A percentile compares a stretch with the other conserved stretches of the same genome.
Conservation (phyloP, 1,140 invertebrate genomes). For the Catajapyx aquilonaris region DNA sequence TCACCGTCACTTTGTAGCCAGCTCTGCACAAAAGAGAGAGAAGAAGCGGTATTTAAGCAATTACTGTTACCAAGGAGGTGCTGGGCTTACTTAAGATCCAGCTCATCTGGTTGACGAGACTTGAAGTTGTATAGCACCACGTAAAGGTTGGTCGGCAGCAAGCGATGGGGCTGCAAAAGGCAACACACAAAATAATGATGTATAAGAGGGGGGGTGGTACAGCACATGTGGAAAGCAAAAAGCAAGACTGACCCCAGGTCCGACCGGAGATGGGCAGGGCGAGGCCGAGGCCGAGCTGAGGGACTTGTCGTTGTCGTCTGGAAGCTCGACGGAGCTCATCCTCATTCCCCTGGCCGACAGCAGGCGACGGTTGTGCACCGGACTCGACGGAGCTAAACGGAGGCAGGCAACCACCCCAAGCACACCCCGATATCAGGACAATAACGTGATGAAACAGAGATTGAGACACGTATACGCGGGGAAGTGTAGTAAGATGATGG, state of each 20-base stretch:
- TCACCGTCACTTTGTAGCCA: conserved; percentile 84
- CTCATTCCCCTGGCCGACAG: conserved; percentile 57
- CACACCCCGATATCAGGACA: too few relatives aligned
- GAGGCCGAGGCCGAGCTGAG: conserved; percentile 76
- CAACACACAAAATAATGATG: not conserved
- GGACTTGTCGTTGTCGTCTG: conserved; percentile 77
- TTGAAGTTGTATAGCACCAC: conserved; percentile 91
- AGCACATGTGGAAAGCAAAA: too few relatives aligned
- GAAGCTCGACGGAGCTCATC: conserved; percentile 78
- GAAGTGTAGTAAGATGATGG: too few relatives aligned
- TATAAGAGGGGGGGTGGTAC: too few relatives aligned
- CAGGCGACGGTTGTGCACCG: conserved; percentile 52
- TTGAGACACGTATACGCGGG: too few relatives aligned
- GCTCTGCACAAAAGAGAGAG: conserved; percentile 31
- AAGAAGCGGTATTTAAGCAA: not conserved
- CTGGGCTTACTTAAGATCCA: conserved; percentile 60
- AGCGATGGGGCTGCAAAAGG: conserved; percentile 34
- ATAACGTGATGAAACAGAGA: too few relatives aligned
- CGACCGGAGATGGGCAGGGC: conserved; percentile 69
- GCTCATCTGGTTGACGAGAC: conserved; percentile 74
- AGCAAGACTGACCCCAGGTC: too few relatives aligned
- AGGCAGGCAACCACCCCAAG: not conserved
- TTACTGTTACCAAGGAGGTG: not conserved
- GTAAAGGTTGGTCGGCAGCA: conserved; percentile 76
- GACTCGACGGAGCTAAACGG: conserved; percentile 60